These are phyloP conservation scores for Lepidocyrtinus sp. DNA, from an alignment of 2,888 invertebrate species.

Conservation along the genomic window DNA sequence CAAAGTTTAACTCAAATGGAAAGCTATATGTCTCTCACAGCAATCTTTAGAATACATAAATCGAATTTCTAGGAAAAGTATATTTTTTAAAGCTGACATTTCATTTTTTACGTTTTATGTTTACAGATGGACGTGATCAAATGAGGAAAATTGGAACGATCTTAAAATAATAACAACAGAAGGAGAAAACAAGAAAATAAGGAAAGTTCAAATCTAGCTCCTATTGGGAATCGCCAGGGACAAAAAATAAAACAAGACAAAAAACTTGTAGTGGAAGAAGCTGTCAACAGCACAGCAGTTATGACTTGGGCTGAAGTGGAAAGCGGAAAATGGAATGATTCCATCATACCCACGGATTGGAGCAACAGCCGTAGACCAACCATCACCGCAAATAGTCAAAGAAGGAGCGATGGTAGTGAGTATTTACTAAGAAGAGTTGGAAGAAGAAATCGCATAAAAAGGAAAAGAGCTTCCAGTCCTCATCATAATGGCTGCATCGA, in stretches of 20 bases:
- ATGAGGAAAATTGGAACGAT: conserved; percentile 36
- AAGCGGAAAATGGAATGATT: conserved; percentile 30
- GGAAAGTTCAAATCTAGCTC: no score
- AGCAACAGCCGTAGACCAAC: conserved; percentile 27
- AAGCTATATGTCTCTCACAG: no score
- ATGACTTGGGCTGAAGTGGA: conserved; percentile 53
- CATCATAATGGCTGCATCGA: conserved; percentile 20
- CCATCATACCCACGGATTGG: conserved; percentile 31
- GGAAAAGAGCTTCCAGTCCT: neutral
- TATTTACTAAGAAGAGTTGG: neutral
- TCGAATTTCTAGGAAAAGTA: neutral
- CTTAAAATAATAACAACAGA: neutral
- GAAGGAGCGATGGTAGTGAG: neutral
- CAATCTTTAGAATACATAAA: no score
- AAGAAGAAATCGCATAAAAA: no score
- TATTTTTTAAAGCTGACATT: conserved; percentile 42
- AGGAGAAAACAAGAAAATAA: neutral
- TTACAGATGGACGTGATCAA: conserved; percentile 59
- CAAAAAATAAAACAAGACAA: conserved; percentile 15
- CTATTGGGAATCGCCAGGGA: no score
- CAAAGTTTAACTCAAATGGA: no score
- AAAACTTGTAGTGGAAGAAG: conserved; percentile 31
- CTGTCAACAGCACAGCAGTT: conserved; percentile 57
- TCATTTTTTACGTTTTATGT: conserved; percentile 49
- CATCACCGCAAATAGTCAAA: conserved; percentile 14